Conservation (phyloP, 2,797 vertebrate genomes). For the Pterois miles region DNA sequence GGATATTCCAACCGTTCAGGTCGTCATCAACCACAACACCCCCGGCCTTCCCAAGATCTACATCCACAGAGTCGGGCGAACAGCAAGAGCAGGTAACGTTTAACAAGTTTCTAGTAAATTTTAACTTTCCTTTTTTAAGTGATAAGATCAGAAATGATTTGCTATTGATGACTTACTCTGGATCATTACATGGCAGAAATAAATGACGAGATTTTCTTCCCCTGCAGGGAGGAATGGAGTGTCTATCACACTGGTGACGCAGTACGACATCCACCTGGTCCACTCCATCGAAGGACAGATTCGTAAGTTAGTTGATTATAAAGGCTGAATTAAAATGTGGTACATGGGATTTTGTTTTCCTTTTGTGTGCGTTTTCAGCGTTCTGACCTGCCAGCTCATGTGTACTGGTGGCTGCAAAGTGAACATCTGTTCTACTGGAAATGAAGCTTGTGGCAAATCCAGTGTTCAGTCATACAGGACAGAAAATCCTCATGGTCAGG, state of each 20-base stretch:
- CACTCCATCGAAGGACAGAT: slow-evolving; percentile 91
- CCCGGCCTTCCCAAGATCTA: slow-evolving; percentile 95
- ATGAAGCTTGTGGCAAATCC: not conserved
- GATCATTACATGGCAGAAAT: rapidly evolving
- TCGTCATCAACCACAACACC: slow-evolving; percentile 97
- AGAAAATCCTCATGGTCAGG: not conserved
- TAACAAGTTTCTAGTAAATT: not conserved
- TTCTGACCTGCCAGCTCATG: not conserved
- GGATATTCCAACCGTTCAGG: slow-evolving; percentile 95
- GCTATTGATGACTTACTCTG: not conserved
- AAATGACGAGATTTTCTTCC: not conserved
- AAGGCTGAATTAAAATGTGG: not conserved
- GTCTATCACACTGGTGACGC: slow-evolving; percentile 94
- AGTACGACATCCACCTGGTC: slow-evolving; percentile 97
- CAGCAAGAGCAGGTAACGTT: slow-evolving; percentile 90
- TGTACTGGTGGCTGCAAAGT: not conserved
- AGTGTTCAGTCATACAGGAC: not conserved
- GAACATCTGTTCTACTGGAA: not conserved
- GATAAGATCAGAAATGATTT: not conserved
- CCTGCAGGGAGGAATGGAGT: slow-evolving; percentile 89
- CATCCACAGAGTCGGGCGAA: slow-evolving; percentile 96
- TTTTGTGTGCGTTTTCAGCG: not conserved
- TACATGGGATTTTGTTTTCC: not conserved
- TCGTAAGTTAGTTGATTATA: slow-evolving; percentile 77
- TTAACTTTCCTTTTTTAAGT: not conserved